Evolutionary conservation across 2,888 invertebrate genomes (phyloP).

Genomic region (Tachina lurida): DNA sequence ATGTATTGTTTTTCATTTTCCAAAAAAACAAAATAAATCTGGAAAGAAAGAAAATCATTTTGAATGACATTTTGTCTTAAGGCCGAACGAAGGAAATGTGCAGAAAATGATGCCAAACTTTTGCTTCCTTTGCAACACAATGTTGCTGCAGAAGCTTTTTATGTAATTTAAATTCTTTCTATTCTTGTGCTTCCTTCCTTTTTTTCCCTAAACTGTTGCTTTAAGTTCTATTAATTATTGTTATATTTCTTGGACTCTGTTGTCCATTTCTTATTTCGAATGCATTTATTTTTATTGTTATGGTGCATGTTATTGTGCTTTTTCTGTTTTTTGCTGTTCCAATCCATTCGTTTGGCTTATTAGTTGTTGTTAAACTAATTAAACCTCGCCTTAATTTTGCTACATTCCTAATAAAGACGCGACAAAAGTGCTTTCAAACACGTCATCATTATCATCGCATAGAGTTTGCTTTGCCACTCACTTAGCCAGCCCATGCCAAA

Average conservation of each 20-base stretch:
- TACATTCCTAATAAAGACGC: constrained; percentile 59
- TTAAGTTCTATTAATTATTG: neutral
- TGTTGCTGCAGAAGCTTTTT: neutral
- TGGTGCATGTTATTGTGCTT: too few relatives aligned
- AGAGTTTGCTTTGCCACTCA: constrained; percentile 8
- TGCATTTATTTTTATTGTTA: constrained; percentile 33
- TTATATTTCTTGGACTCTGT: neutral
- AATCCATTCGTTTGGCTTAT: constrained; percentile 39
- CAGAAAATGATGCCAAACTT: neutral
- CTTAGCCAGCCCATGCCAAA: constrained; percentile 12
- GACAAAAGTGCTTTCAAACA: constrained; percentile 65
- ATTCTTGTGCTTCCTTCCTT: neutral
- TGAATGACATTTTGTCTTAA: neutral
- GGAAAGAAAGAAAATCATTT: neutral
- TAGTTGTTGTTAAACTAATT: constrained; percentile 70
- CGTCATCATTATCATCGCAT: constrained; percentile 32
- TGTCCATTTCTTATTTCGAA: neutral
- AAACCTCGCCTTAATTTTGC: constrained; percentile 72
- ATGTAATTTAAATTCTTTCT: neutral
- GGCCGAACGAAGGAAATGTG: neutral
- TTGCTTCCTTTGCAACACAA: neutral
- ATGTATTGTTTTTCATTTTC: neutral
- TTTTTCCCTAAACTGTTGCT: constrained; percentile 44
- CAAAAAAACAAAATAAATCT: neutral
- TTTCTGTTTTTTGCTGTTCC: constrained; percentile 1